phyloP scores from a whole-genome alignment of 2,797 vertebrate genomes.

The Sciurus carolinensis region DNA sequence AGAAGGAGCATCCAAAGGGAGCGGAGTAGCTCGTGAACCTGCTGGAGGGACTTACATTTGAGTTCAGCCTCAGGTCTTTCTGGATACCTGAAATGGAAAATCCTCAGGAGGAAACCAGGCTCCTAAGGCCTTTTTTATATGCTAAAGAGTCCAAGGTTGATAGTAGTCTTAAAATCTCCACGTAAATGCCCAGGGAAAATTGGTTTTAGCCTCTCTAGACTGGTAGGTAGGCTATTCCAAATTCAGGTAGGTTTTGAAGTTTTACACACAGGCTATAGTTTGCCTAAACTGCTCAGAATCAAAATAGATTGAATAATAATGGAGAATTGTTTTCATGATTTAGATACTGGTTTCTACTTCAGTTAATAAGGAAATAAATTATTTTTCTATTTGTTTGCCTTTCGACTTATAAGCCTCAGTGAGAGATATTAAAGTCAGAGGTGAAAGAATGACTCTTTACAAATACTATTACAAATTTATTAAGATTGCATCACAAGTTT shows the following conservation, averaged over 20 bases:
- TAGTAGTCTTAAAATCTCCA: background rate
- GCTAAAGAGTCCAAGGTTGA: background rate
- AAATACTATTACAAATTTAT: background rate
- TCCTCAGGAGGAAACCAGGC: background rate
- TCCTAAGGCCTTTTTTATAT: background rate
- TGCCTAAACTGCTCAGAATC: background rate
- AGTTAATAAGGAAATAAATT: background rate
- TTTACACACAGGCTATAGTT: rapidly evolving
- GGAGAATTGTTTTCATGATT: background rate
- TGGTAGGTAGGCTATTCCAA: background rate
- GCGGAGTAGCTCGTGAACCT: rapidly evolving
- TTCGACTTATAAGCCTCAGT: background rate
- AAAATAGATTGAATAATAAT: background rate
- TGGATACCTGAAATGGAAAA: background rate
- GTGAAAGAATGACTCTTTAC: background rate
- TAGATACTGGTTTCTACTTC: background rate
- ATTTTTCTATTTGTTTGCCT: constrained; percentile 2
- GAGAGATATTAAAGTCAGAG: background rate
- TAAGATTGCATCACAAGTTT: constrained; percentile 1
- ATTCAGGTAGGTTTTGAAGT: background rate
- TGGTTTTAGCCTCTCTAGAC: background rate
- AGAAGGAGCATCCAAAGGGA: background rate
- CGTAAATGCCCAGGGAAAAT: background rate
- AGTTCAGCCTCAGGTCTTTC: background rate
- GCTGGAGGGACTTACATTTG: background rate